Evolutionary conservation across 2,888 invertebrate genomes (phyloP), one percentile per base, ranked within the genome.

Genomic region (Neocrepidodera transversa): DNA sequence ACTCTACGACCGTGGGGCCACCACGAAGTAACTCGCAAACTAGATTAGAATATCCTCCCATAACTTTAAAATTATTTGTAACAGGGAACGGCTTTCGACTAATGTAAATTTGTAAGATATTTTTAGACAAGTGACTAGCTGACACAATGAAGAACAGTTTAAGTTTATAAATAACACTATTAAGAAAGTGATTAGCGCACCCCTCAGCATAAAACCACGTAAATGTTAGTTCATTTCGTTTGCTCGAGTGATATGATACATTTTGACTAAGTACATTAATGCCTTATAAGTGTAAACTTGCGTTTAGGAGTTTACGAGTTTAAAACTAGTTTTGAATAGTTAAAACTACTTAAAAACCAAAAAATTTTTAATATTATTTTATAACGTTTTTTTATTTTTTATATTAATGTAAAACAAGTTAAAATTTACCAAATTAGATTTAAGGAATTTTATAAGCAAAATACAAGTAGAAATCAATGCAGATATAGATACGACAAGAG

Each of bases 81-180:
- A 57, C 52, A 11, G 43, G 43, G 62, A 50, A 38, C 45, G 45
- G 35, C 45, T 57, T 57, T 53, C 53, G 50, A 57, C 63, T 60
- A 63, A 63, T 63, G 56, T 60, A 56, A 59, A 63, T 62, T 62
- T 62, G 56, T 56, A 60, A 56, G 59, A 57, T 59, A 63, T 63
- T 63, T 63, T 63, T 63, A 59, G 60, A 52, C 45, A 57, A 56
- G 30, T 54, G 48, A 61, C 62, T 60, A 45, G 60, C 48, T 63
- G 63, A 63, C 59, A 63, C 62, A 58, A 58, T 62, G 58, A 53
- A 60, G 55, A 63, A 60, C 59, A 60, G 52, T 45, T 49, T 53
- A 30, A 56, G 59, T 49, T 57, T 63, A 63, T 63, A 63, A 63
- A 63, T 63, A 63, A 60, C 57, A 36, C 56, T 63, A 60, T 60